phyloP scores from a whole-genome alignment of 1,140 invertebrate species.

The Camponotus floridanus region DNA sequence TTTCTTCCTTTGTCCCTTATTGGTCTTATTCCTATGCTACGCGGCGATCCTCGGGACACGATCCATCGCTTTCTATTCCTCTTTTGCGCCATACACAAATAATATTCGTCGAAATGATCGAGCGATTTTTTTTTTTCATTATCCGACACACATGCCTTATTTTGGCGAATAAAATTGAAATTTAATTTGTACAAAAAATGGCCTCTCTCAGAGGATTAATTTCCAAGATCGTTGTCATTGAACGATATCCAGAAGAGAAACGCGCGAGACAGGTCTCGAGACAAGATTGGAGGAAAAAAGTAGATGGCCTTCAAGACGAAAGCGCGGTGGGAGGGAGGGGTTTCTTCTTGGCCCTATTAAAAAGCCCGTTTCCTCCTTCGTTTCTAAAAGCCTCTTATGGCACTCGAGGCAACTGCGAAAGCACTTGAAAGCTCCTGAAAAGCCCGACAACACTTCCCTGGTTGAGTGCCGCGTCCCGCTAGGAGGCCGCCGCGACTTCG shows the following conservation, averaged over 20 bases:
- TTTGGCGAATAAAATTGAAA: background rate
- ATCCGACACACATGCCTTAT: background rate
- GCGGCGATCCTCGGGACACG: background rate
- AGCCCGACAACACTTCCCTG: conserved; percentile 86
- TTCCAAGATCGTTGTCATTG: background rate
- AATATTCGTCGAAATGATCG: background rate
- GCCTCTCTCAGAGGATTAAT: background rate
- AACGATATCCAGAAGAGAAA: conserved; percentile 30
- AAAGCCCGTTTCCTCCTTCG: conserved; percentile 86
- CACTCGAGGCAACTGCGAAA: conserved; percentile 86
- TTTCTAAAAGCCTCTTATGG: conserved; percentile 86
- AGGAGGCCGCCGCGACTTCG: conserved; percentile 81
- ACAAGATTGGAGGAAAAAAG: conserved; percentile 70
- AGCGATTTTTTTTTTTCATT: background rate
- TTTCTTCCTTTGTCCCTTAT: conserved; percentile 40
- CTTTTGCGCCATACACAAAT: background rate
- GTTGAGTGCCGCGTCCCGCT: conserved; percentile 84
- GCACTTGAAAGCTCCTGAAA: conserved; percentile 87
- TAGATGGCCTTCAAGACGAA: conserved; percentile 47
- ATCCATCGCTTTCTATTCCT: background rate
- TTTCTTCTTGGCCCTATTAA: conserved; percentile 86
- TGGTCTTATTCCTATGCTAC: conserved; percentile 31
- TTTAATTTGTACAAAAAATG: background rate
- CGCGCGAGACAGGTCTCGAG: conserved; percentile 47
- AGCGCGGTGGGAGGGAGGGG: conserved; percentile 47